phyloP scores from a whole-genome alignment of 1,140 invertebrate species.

The Drosophila yakuba region DNA sequence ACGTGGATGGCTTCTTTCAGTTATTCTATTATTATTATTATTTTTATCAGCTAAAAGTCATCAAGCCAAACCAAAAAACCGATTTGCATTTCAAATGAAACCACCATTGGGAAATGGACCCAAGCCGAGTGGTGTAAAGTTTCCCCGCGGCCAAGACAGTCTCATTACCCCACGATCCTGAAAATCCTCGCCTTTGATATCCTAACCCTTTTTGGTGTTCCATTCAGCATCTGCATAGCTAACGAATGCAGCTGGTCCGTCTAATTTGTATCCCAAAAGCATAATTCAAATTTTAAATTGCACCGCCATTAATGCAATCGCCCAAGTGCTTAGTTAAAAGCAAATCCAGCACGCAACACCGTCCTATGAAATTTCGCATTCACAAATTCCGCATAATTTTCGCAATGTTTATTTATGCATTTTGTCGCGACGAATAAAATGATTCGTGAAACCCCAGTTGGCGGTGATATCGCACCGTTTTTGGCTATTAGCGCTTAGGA shows the following conservation, averaged over 20 bases:
- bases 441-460: conserved; percentile 1
- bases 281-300: conserved; percentile 77
- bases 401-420: conserved; percentile 77
- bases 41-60: not conserved
- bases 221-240: conserved; percentile 29
- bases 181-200: conserved; percentile 48
- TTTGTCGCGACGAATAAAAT: conserved; percentile 49
- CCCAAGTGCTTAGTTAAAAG: conserved; percentile 63
- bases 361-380: conserved; percentile 39
- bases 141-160: conserved; percentile 8
- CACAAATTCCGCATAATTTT: conserved; percentile 69
- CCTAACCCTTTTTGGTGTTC: conserved; percentile 18
- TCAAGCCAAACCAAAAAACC: not conserved
- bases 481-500: conserved; percentile 48
- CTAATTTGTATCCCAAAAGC: conserved; percentile 70
- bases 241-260: conserved; percentile 40
- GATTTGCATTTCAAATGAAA: conserved; percentile 46
- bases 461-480: conserved; percentile 39
- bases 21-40: not conserved
- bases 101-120: conserved; percentile 6
- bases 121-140: conserved; percentile 11
- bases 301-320: conserved; percentile 66
- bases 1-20: not conserved
- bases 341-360: conserved; percentile 22
- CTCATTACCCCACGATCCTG: conserved; percentile 18